phyloP scores from a whole-genome alignment of 2,113 vertebrate genomes.

The Lepidothrix coronata region DNA sequence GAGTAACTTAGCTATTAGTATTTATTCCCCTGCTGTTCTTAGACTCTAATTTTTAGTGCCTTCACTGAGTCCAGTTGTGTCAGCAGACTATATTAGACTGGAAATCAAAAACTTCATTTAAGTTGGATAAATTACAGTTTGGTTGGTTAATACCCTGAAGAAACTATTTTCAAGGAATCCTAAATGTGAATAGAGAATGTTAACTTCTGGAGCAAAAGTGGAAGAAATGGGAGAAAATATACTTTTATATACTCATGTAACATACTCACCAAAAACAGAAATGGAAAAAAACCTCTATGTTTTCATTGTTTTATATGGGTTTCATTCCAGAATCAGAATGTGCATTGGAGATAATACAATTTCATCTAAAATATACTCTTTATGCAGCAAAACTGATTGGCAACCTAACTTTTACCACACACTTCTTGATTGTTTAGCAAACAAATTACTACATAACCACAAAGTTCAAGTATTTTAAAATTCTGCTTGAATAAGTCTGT shows the following conservation, averaged over 20 bases:
- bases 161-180: background rate
- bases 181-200: background rate
- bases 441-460: background rate
- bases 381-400: background rate
- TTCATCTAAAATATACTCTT: background rate
- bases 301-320: background rate
- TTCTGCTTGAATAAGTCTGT: background rate
- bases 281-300: accelerated
- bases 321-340: background rate
- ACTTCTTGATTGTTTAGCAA: background rate
- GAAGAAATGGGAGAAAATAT: background rate
- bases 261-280: background rate
- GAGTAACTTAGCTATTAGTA: background rate
- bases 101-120: background rate
- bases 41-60: background rate
- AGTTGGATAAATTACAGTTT: background rate
- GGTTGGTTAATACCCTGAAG: background rate
- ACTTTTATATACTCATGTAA: background rate
- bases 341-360: background rate
- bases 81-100: background rate
- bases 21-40: background rate
- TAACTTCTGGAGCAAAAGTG: background rate
- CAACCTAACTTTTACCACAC: background rate
- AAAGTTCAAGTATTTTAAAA: background rate
- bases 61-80: background rate